These are phyloP conservation scores for Pollicipes pollicipes DNA, from an alignment of 1,140 invertebrate species.

Conservation along the genomic window DNA sequence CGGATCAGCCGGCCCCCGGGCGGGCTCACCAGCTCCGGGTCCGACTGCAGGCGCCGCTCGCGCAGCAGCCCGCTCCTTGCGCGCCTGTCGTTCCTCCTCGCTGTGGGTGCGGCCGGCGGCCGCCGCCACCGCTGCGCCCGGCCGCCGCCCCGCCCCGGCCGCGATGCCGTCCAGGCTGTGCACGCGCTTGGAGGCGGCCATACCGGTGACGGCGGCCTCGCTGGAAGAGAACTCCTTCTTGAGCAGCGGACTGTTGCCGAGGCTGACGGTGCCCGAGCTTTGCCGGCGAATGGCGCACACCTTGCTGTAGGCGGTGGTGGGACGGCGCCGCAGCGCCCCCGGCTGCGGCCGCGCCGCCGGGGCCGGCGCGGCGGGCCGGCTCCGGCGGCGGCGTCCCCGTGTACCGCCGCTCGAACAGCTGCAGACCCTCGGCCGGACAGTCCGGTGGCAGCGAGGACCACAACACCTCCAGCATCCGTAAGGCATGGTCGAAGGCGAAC, in stretches of 20 bases:
- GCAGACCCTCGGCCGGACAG: constrained; percentile 18
- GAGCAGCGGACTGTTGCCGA: constrained; percentile 27
- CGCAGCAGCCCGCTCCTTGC: background rate
- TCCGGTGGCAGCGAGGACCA: constrained; percentile 83
- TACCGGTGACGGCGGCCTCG: constrained; percentile 47
- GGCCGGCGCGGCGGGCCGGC: too few species aligned
- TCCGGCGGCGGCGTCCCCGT: background rate
- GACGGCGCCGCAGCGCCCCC: background rate
- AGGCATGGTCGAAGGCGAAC: constrained; percentile 88
- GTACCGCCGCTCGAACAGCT: background rate
- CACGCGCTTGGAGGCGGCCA: constrained; percentile 19
- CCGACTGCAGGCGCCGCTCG: background rate
- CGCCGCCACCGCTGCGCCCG: too few species aligned
- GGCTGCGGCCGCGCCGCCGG: background rate
- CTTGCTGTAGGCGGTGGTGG: constrained; percentile 28
- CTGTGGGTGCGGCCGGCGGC: background rate
- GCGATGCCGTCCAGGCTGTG: background rate
- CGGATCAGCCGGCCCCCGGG: background rate
- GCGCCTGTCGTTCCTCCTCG: background rate
- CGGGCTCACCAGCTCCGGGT: background rate
- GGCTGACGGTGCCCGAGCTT: constrained; percentile 50
- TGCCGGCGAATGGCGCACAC: constrained; percentile 55
- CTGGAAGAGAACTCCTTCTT: constrained; percentile 22
- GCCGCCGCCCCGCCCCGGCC: too few species aligned
- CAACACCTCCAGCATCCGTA: constrained; percentile 85